Evolutionary conservation across 2,888 invertebrate genomes (phyloP).

Genomic region (Dynastes hyllus): DNA sequence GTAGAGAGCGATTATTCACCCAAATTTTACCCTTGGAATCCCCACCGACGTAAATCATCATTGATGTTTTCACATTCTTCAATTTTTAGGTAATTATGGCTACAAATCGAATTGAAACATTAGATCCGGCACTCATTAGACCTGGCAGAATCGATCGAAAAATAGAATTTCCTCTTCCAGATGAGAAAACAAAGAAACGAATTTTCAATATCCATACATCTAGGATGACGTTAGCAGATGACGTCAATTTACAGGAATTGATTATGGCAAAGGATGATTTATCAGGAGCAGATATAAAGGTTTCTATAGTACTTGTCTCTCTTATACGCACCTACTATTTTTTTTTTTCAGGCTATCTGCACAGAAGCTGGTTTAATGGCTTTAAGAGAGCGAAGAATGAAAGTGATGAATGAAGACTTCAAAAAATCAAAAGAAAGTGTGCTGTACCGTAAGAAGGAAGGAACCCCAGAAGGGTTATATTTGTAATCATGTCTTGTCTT

Average conservation of each 20-base stretch:
- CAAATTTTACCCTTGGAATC: too few relatives aligned
- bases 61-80: background rate
- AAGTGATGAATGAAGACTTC: slow-evolving; percentile 99
- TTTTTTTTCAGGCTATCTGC: slow-evolving; percentile 90
- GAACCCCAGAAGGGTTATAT: slow-evolving; percentile 99
- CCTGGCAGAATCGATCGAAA: slow-evolving; percentile 99
- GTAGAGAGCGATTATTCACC: too few relatives aligned
- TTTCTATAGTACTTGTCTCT: slow-evolving; percentile 62
- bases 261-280: slow-evolving; percentile 99
- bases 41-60: too few relatives aligned
- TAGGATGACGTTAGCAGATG: slow-evolving; percentile 97
- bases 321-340: background rate
- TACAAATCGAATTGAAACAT: slow-evolving; percentile 97
- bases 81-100: slow-evolving; percentile 91
- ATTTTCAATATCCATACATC: slow-evolving; percentile 99
- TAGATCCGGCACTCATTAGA: slow-evolving; percentile 98
- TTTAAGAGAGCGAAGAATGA: slow-evolving; percentile 97
- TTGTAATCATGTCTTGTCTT: slow-evolving; percentile 76
- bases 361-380: slow-evolving; percentile 99
- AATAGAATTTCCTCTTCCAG: slow-evolving; percentile 99
- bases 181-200: slow-evolving; percentile 97
- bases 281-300: slow-evolving; percentile 97
- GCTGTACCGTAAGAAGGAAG: slow-evolving; percentile 98
- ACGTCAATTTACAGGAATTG: slow-evolving; percentile 96
- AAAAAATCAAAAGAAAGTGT: slow-evolving; percentile 99